A percentile compares a stretch with the other conserved stretches of the same genome.
phyloP scores from a whole-genome alignment of 2,797 vertebrate genomes.

The Hyperoplus immaculatus region DNA sequence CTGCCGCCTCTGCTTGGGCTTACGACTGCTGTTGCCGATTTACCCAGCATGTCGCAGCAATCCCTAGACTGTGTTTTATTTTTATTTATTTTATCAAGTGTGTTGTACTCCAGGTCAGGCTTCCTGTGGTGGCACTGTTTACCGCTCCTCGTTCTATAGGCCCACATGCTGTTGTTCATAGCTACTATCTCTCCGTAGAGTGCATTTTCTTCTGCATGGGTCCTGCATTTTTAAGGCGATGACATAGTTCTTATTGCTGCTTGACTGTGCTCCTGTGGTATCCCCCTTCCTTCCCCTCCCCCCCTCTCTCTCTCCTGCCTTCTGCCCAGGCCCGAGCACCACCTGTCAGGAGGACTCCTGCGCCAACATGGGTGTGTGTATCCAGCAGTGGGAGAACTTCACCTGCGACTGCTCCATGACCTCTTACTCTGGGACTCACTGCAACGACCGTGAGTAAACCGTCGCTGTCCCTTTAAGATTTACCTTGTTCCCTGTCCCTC shows the following conservation, averaged over 20 bases:
- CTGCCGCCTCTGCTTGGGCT: slow-evolving; percentile 10
- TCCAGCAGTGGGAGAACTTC: slow-evolving; percentile 98
- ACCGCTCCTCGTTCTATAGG: slow-evolving; percentile 53
- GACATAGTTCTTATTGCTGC: slow-evolving; percentile 14
- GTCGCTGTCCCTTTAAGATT: background rate
- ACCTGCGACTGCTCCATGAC: slow-evolving; percentile 98
- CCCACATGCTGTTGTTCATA: slow-evolving; percentile 47
- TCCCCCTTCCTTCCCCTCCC: slow-evolving; percentile 27
- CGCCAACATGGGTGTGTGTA: slow-evolving; percentile 96
- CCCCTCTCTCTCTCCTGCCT: slow-evolving; percentile 1
- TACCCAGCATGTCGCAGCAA: slow-evolving; percentile 43
- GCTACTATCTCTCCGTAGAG: slow-evolving; percentile 42
- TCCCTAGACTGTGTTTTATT: slow-evolving; percentile 23
- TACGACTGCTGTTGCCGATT: slow-evolving; percentile 25
- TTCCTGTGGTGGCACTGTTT: slow-evolving; percentile 74
- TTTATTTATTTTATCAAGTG: slow-evolving; percentile 6
- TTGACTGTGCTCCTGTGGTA: slow-evolving; percentile 51
- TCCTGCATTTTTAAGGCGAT: slow-evolving; percentile 56
- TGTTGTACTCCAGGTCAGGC: slow-evolving; percentile 46
- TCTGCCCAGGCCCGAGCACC: slow-evolving; percentile 90
- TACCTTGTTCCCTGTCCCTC: background rate
- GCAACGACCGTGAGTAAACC: slow-evolving; percentile 95
- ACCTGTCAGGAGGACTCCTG: slow-evolving; percentile 98
- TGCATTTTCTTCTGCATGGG: slow-evolving; percentile 78
- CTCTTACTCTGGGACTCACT: slow-evolving; percentile 94